phyloP scores from a whole-genome alignment of 2,113 vertebrate species.

The Lampris megalopsis region DNA sequence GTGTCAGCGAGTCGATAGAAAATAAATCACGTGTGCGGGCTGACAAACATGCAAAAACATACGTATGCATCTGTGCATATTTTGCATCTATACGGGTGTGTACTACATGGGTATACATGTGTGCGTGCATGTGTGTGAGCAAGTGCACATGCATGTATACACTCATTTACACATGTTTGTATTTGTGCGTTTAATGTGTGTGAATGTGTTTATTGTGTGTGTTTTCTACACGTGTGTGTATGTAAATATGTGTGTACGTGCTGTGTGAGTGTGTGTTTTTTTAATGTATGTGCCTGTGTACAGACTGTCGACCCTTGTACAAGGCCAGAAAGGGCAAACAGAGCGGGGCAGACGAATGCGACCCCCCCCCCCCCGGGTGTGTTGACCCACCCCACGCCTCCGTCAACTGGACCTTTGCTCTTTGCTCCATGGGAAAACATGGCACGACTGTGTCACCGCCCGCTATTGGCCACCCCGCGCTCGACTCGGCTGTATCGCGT shows the following conservation, averaged over 20 bases:
- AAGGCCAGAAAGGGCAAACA: constrained; percentile 32
- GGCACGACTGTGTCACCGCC: neutral
- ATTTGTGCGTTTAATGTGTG: neutral
- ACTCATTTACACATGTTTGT: neutral
- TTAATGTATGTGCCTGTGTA: neutral
- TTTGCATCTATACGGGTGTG: constrained; percentile 3
- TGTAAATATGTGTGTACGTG: neutral
- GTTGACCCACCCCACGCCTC: constrained; percentile 27
- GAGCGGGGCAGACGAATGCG: constrained; percentile 38
- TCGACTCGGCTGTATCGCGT: neutral
- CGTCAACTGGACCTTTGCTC: constrained; percentile 19
- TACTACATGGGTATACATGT: neutral
- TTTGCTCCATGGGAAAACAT: constrained; percentile 17
- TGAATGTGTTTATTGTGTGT: neutral
- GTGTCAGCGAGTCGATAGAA: constrained; percentile 10
- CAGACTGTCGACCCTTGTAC: neutral
- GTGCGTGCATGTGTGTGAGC: constrained; percentile 10
- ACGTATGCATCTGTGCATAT: constrained; percentile 15
- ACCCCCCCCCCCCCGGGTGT: constrained; percentile 38
- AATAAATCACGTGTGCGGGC: neutral
- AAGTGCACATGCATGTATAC: neutral
- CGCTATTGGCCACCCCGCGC: constrained; percentile 9
- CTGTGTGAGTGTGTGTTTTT: neutral
- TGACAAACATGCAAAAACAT: neutral
- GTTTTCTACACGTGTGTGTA: neutral